Conservation (phyloP, 1,140 invertebrate species). For the Pseudobourletiella spinata region DNA sequence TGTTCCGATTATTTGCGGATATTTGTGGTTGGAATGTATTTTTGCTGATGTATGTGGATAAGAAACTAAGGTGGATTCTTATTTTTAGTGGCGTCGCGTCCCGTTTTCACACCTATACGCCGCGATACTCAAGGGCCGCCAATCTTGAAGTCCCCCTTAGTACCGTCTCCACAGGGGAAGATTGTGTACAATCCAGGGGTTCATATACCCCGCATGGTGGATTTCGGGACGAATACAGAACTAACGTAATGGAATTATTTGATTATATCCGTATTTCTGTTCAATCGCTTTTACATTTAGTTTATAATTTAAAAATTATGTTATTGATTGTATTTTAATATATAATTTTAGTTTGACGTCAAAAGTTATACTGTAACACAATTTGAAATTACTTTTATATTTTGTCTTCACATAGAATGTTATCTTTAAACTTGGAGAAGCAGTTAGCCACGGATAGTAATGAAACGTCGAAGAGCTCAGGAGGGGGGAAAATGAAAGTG, state of each 20-base stretch:
- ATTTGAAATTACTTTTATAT: too few relatives aligned
- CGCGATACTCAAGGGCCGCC: slow-evolving; percentile 12
- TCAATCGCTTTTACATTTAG: background rate
- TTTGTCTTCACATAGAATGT: background rate
- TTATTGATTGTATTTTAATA: too few relatives aligned
- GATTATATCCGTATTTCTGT: background rate
- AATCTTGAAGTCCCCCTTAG: slow-evolving; percentile 7
- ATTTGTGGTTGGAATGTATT: background rate
- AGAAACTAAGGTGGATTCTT: background rate
- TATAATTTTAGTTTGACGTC: too few relatives aligned
- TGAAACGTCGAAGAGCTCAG: too few relatives aligned
- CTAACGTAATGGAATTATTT: background rate
- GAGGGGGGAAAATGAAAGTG: slow-evolving; percentile 3
- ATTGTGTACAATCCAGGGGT: slow-evolving; percentile 1
- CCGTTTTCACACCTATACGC: slow-evolving; percentile 8
- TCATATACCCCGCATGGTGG: slow-evolving; percentile 9
- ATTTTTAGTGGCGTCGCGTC: slow-evolving; percentile 1
- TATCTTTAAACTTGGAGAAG: background rate
- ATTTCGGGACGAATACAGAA: slow-evolving; percentile 14
- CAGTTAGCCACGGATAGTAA: too few relatives aligned
- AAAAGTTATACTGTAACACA: too few relatives aligned
- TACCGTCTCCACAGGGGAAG: slow-evolving; percentile 5
- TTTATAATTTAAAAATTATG: background rate
- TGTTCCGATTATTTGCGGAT: background rate
- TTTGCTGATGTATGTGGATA: background rate